Evolutionary conservation across 2,888 invertebrate genomes (phyloP), one percentile per base, ranked within the genome.

Genomic region (Tenthredo amoena): DNA sequence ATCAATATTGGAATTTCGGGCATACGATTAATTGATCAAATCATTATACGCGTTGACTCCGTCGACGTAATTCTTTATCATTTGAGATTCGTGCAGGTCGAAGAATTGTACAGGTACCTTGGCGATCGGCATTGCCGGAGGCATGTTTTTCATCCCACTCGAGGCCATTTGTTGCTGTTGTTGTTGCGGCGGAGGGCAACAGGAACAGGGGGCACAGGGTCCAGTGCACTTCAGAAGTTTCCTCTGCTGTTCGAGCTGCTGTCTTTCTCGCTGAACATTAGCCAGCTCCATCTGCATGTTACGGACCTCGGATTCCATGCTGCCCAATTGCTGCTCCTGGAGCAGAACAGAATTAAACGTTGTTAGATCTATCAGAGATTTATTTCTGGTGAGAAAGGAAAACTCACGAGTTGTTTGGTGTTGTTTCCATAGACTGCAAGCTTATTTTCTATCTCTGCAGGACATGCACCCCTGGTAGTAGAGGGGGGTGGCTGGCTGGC

Each of bases 301-400:
- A 10, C 94, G 94, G 0, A 96, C 95, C 90, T 96, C 96, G 4
- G 92, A 89, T 89, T 96, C 96, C 92, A 96, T 95, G 5, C 94
- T 94, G 18, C 93, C 93, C 12, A 96, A 90, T 90, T 96, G 96
- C 85, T 95, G 95, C 89, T 95, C 96, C 96, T 96, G 88, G 12
- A 90, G 87, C 84, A 85, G 72, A 74, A 85, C 34, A 40, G n/a
- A 5, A 37, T 68, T 18, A 31, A 34, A 37, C n/a, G 47, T 40
- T 47, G 12, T 37, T 21, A 82, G 43, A 71, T 47, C 72, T n/a
- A 1, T 5, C 10, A 12, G 0, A 65, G 31, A 65, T 68, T 68
- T 15, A 34, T 34, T 6, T 34, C 4, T 34, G 15, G 7, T 7
- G 34, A 34, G 34, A 68, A 34, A 34, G 15, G 18, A 1, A 12